Evolutionary conservation across 2,888 invertebrate species (phyloP).

Genomic region (Diarsia brunnea): DNA sequence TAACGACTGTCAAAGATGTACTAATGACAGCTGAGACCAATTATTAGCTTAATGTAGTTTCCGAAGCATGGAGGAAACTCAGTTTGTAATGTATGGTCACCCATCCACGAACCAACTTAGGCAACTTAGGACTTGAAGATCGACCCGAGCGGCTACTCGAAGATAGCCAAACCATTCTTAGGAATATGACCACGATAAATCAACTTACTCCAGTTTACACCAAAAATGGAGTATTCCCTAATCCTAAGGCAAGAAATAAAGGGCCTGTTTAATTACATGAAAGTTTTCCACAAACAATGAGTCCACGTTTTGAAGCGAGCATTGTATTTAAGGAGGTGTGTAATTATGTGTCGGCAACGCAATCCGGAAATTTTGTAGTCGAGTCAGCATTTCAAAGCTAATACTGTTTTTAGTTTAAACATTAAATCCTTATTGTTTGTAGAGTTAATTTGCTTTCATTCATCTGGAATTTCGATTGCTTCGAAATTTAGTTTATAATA

Average conservation of each 20-base stretch:
- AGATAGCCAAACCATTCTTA: not conserved
- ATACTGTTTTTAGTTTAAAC: not conserved
- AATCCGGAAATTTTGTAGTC: not conserved
- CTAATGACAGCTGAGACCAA: too few species aligned
- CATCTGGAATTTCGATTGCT: not conserved
- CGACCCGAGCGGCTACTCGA: too few species aligned
- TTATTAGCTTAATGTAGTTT: too few species aligned
- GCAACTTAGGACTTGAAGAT: too few species aligned
- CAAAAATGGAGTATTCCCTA: not conserved
- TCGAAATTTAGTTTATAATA: not conserved
- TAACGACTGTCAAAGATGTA: too few species aligned
- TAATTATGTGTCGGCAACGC: constrained; percentile 1
- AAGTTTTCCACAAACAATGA: constrained; percentile 29
- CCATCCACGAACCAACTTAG: too few species aligned
- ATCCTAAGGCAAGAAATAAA: not conserved
- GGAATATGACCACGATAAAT: not conserved
- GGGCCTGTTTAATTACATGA: constrained; percentile 1
- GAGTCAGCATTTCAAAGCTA: constrained; percentile 22
- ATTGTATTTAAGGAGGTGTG: not conserved
- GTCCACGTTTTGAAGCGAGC: not conserved
- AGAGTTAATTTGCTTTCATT: not conserved
- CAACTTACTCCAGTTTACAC: not conserved
- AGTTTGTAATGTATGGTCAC: too few species aligned
- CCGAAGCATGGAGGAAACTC: too few species aligned
- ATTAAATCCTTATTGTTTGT: not conserved